These are phyloP conservation scores for Chouioia cunea DNA, from an alignment of 2,888 invertebrate species.

Conservation along the genomic window DNA sequence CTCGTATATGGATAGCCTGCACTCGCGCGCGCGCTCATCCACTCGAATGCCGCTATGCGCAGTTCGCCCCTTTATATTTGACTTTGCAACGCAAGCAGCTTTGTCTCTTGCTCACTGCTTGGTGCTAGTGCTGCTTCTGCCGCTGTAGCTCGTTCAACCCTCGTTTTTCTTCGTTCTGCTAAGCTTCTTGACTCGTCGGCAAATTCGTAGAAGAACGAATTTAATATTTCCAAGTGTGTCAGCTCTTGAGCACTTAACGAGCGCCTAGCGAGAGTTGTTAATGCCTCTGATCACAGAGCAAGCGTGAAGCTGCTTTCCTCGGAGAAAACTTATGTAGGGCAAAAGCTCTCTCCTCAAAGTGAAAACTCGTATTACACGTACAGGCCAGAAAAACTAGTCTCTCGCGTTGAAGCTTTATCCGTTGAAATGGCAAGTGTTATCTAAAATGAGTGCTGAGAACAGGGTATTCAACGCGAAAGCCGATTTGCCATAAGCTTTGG, in stretches of 20 bases:
- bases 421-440: too few relatives aligned
- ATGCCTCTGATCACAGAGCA: background rate
- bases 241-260: constrained; percentile 12
- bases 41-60: constrained; percentile 8
- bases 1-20: constrained; percentile 10
- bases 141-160: background rate
- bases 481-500: constrained; percentile 15
- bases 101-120: constrained; percentile 8
- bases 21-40: constrained; percentile 22
- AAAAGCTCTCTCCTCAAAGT: constrained; percentile 2
- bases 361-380: constrained; percentile 8
- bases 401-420: background rate
- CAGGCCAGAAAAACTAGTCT: too few relatives aligned
- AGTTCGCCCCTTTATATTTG: constrained; percentile 25
- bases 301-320: too few relatives aligned
- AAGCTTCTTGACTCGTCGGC: background rate
- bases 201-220: constrained; percentile 14
- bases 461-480: background rate
- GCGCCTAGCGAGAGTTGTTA: constrained; percentile 26
- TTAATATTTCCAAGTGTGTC: constrained; percentile 49
- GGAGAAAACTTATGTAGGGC: background rate
- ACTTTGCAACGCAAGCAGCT: constrained; percentile 22
- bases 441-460: too few relatives aligned
- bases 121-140: too few relatives aligned
- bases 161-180: constrained; percentile 12